A percentile compares a stretch with the other conserved stretches of the same genome.
phyloP scores from a whole-genome alignment of 2,113 vertebrate genomes.

The Mustela nigripes region DNA sequence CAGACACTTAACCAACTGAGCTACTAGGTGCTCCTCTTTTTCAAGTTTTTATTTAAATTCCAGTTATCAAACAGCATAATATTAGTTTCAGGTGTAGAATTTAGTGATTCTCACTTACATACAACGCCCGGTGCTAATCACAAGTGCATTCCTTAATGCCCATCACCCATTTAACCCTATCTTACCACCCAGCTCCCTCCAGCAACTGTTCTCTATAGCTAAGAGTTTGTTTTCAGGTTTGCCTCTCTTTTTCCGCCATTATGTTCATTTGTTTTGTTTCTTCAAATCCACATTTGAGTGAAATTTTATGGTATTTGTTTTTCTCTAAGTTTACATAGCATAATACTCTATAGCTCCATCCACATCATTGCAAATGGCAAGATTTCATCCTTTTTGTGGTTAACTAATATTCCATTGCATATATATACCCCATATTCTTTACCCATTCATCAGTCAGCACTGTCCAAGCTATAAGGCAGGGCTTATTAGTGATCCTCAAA shows the following conservation, averaged over 20 bases:
- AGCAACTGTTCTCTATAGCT: no score
- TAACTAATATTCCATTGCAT: no score
- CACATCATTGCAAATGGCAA: no score
- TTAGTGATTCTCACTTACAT: background rate
- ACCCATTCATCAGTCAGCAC: background rate
- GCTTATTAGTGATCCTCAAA: slow-evolving; percentile 4
- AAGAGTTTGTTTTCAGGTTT: no score
- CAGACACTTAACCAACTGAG: background rate
- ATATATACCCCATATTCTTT: no score
- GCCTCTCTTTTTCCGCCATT: no score
- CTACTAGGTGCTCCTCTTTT: background rate
- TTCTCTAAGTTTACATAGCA: no score
- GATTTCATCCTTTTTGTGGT: no score
- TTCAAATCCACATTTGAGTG: no score
- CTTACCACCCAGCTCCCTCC: background rate
- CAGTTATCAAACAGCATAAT: background rate
- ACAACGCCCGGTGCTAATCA: background rate
- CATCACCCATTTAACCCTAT: background rate
- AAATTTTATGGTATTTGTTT: no score
- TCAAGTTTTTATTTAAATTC: background rate
- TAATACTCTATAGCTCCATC: no score
- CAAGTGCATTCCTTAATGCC: background rate
- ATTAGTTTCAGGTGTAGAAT: background rate
- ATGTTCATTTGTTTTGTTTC: no score
- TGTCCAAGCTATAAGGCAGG: background rate